These are phyloP conservation scores for Leptinotarsa undecemlineata DNA, from an alignment of 1,140 invertebrate genomes.

Conservation along the genomic window DNA sequence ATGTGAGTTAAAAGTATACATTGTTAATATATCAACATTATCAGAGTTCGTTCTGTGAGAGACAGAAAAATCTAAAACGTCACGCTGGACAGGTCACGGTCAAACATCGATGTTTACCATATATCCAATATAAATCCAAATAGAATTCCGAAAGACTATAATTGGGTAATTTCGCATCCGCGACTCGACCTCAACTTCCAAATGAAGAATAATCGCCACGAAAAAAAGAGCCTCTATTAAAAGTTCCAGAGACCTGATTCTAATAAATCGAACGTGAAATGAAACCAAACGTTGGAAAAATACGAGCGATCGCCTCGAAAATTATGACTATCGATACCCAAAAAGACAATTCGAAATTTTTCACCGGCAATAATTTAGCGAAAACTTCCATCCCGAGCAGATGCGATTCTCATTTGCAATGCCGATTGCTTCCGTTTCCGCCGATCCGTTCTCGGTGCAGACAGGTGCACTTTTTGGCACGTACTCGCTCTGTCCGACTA, in stretches of 20 bases:
- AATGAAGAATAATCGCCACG: too few species aligned
- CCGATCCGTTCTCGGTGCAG: constrained; percentile 11
- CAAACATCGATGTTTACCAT: too few species aligned
- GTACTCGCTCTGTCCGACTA: not conserved
- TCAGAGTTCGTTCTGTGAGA: too few species aligned
- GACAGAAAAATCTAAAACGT: too few species aligned
- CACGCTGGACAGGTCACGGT: too few species aligned
- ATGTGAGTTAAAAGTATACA: too few species aligned
- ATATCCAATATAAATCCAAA: too few species aligned
- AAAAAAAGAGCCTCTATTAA: not conserved
- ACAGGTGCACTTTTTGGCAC: not conserved
- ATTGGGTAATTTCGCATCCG: too few species aligned
- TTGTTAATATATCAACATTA: too few species aligned
- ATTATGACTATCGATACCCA: constrained; percentile 17
- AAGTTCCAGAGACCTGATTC: constrained; percentile 4
- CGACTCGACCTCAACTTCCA: too few species aligned
- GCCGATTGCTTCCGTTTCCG: constrained; percentile 30
- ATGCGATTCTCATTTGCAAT: constrained; percentile 34
- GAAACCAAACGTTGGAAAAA: constrained; percentile 13
- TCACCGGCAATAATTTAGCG: constrained; percentile 25
- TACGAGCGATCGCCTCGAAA: constrained; percentile 20
- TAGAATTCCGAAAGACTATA: too few species aligned
- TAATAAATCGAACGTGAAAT: constrained; percentile 8
- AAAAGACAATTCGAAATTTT: constrained; percentile 27
- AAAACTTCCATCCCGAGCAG: constrained; percentile 30